A percentile compares a stretch with the other conserved stretches of the same genome.
Conservation (phyloP, 1,140 invertebrate genomes). For the Pseudomyrmex gracilis region DNA sequence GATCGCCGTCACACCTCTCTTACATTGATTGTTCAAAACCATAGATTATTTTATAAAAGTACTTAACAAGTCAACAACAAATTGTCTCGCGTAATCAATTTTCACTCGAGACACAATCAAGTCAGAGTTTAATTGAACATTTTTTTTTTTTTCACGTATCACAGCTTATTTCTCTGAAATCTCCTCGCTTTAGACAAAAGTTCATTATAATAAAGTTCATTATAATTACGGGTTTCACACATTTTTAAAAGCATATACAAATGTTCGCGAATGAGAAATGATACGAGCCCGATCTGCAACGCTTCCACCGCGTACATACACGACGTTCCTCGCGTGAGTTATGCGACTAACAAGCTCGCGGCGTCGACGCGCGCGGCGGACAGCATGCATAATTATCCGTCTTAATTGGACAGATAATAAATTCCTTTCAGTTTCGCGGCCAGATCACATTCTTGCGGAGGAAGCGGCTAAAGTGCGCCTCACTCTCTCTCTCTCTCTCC, state of each 20-base stretch:
- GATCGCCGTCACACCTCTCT: neutral
- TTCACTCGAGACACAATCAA: no score
- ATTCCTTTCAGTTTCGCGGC: slow-evolving; percentile 66
- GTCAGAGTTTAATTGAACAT: no score
- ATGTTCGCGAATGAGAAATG: slow-evolving; percentile 1
- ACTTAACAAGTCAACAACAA: no score
- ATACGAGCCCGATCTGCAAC: slow-evolving; percentile 30
- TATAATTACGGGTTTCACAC: slow-evolving; percentile 1
- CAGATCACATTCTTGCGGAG: slow-evolving; percentile 62
- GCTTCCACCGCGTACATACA: slow-evolving; percentile 3
- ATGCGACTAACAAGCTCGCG: slow-evolving; percentile 64
- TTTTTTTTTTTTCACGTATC: no score
- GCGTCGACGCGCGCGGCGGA: slow-evolving; percentile 4
- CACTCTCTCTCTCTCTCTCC: neutral
- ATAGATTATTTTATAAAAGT: no score
- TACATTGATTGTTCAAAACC: no score
- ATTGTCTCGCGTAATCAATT: no score
- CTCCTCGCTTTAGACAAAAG: neutral
- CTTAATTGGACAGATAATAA: slow-evolving; percentile 71
- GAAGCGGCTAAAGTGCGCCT: slow-evolving; percentile 49
- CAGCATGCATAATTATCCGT: slow-evolving; percentile 68
- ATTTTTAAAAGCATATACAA: neutral
- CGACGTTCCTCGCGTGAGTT: slow-evolving; percentile 40
- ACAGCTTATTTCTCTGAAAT: no score
- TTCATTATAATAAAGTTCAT: no score